Percentiles rank a stretch among this genome's conserved stretches.
Evolutionary conservation across 2,113 vertebrate genomes (phyloP).

Genomic region (Empidonax alnorum): DNA sequence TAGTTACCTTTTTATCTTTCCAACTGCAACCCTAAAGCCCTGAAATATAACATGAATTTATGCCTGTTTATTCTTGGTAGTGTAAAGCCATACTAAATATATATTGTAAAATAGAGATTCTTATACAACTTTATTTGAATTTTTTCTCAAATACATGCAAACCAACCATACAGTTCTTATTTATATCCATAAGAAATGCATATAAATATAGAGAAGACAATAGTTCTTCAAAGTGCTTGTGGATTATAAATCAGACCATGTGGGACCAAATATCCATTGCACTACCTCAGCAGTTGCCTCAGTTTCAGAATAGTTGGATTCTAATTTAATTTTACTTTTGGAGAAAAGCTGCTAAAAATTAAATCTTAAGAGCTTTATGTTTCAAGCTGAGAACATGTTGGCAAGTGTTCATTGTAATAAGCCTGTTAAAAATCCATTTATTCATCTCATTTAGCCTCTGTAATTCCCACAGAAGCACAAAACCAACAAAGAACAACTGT

Average conservation of each 20-base stretch:
- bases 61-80: not conserved
- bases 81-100: not conserved
- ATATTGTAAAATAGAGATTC: not conserved
- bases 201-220: not conserved
- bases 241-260: not conserved
- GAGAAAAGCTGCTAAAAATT: constrained; percentile 23
- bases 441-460: not conserved
- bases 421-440: constrained; percentile 31
- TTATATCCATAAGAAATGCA: not conserved
- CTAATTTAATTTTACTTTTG: constrained; percentile 44
- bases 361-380: constrained; percentile 40
- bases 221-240: not conserved
- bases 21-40: not conserved
- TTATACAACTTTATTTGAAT: not conserved
- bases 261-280: not conserved
- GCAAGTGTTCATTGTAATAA: constrained; percentile 16
- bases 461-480: not conserved
- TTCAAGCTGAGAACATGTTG: constrained; percentile 28
- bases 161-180: not conserved
- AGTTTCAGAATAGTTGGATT: constrained; percentile 13
- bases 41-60: not conserved
- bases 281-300: constrained; percentile 34
- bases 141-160: not conserved
- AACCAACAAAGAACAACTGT: not conserved
- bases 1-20: not conserved